Conservation (phyloP, 2,888 invertebrate species). For the Smittia sp. region DNA sequence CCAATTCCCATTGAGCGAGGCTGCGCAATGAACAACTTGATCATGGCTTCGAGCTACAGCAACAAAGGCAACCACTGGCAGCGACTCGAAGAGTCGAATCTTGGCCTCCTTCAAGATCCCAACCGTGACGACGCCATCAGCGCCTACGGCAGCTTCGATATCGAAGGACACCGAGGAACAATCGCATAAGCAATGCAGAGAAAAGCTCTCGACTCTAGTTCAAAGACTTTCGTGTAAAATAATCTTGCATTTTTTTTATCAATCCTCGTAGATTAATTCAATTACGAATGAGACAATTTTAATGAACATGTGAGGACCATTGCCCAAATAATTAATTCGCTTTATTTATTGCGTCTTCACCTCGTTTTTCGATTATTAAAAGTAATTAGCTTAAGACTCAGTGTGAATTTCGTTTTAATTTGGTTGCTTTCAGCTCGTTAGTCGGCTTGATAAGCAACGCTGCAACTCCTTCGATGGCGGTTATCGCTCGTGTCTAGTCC, state of each 20-base stretch:
- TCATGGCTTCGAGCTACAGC: neutral
- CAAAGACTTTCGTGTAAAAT: neutral
- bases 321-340: neutral
- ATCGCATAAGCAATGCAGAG: constrained; percentile 35
- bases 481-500: too few relatives aligned
- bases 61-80: constrained; percentile 32
- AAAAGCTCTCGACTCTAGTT: neutral
- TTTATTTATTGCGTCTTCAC: too few relatives aligned
- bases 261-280: neutral
- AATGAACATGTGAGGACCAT: neutral
- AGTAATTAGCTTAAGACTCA: too few relatives aligned
- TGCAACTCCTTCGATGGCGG: too few relatives aligned
- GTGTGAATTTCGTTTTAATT: too few relatives aligned
- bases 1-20: constrained; percentile 9
- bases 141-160: neutral
- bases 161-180: constrained; percentile 22
- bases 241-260: neutral
- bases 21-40: constrained; percentile 19
- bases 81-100: constrained; percentile 14
- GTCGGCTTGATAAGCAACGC: too few relatives aligned
- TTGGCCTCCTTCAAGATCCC: neutral
- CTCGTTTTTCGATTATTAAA: too few relatives aligned
- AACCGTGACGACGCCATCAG: neutral
- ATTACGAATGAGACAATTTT: neutral
- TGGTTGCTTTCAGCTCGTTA: too few relatives aligned